A percentile compares a stretch with the other conserved stretches of the same genome.
Conservation (phyloP, 2,888 invertebrate genomes). For the Portevinia maculata region DNA sequence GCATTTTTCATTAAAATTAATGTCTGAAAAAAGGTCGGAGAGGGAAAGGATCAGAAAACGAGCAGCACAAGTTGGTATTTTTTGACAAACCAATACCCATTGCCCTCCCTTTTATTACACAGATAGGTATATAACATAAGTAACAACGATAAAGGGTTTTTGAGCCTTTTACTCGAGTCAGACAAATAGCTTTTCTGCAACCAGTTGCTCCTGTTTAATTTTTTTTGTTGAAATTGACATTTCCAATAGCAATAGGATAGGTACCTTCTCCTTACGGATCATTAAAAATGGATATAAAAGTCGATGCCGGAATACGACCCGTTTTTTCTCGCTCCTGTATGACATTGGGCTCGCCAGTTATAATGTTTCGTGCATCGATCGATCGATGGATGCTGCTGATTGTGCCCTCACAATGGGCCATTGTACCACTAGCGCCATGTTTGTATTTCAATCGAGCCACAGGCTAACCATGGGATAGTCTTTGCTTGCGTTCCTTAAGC, state of each 20-base stretch:
- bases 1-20: too few species aligned
- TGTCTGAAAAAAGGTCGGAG: too few species aligned
- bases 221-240: constrained; percentile 8
- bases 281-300: constrained; percentile 61
- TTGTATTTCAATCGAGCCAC: constrained; percentile 60
- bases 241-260: constrained; percentile 1
- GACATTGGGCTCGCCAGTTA: constrained; percentile 41
- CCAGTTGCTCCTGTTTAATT: constrained; percentile 33
- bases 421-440: constrained; percentile 73
- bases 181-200: constrained; percentile 28
- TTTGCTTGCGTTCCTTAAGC: constrained; percentile 22
- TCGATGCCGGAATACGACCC: constrained; percentile 58
- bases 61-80: too few species aligned
- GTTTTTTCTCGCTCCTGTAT: constrained; percentile 8
- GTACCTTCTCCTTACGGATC: constrained; percentile 51
- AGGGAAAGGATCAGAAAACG: too few species aligned
- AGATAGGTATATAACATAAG: too few species aligned
- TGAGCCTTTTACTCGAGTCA: constrained; percentile 8
- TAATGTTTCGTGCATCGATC: constrained; percentile 68
- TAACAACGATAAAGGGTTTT: constrained; percentile 8
- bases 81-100: too few species aligned
- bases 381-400: constrained; percentile 70
- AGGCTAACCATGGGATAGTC: constrained; percentile 54
- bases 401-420: constrained; percentile 66
- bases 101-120: too few species aligned